Percentiles rank a stretch among this genome's conserved stretches.
These are phyloP conservation scores for Myxocyprinus asiaticus DNA, from an alignment of 2,113 vertebrate genomes.

Conservation along the genomic window DNA sequence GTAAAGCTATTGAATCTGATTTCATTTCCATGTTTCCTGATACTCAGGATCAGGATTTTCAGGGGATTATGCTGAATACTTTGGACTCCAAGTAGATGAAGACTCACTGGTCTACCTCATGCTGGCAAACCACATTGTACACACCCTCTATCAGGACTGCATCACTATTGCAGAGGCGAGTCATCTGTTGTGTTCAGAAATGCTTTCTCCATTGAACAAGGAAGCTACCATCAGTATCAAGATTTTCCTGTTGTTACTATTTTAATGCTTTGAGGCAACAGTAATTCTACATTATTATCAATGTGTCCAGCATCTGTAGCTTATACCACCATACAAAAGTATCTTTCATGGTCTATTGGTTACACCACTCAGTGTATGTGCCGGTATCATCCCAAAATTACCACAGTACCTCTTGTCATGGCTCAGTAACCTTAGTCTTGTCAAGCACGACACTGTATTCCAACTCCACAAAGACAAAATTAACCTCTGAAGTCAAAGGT, in stretches of 20 bases:
- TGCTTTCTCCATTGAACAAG: neutral
- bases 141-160: slow-evolving; percentile 86
- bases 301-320: no score
- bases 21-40: slow-evolving; percentile 46
- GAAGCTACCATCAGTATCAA: neutral
- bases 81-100: slow-evolving; percentile 96
- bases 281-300: no score
- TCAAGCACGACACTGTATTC: slow-evolving; percentile 41
- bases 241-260: no score
- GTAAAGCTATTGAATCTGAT: neutral
- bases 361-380: slow-evolving; percentile 17
- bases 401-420: slow-evolving; percentile 30
- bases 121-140: slow-evolving; percentile 90
- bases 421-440: slow-evolving; percentile 42
- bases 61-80: slow-evolving; percentile 94
- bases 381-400: slow-evolving; percentile 2
- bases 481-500: slow-evolving; percentile 49
- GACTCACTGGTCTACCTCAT: slow-evolving; percentile 93
- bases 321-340: no score
- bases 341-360: neutral
- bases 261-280: no score
- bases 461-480: slow-evolving; percentile 44
- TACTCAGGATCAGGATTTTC: slow-evolving; percentile 83
- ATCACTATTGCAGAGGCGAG: slow-evolving; percentile 96
- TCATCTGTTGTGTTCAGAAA: neutral